phyloP scores from a whole-genome alignment of 2,113 vertebrate species.

The Todiramphus chloris region DNA sequence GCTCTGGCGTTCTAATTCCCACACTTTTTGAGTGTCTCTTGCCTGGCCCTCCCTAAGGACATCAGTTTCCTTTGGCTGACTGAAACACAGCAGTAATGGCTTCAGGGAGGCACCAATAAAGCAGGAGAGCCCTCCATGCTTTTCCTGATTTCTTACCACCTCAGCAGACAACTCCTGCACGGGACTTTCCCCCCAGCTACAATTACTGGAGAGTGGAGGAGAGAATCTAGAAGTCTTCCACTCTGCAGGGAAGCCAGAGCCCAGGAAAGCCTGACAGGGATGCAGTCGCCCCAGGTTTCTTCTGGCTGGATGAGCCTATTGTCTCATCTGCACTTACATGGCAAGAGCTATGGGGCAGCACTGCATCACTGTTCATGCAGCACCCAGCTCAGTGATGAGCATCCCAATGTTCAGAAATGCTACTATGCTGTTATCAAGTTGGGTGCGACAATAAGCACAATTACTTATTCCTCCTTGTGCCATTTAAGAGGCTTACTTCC shows the following conservation, averaged over 20 bases:
- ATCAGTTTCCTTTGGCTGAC: background rate
- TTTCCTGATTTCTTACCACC: background rate
- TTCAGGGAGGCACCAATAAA: background rate
- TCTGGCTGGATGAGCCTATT: background rate
- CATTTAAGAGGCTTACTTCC: background rate
- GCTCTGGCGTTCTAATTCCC: background rate
- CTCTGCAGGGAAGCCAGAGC: background rate
- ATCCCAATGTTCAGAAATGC: background rate
- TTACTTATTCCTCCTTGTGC: background rate
- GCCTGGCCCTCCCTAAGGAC: too few species aligned
- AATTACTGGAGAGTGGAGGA: background rate
- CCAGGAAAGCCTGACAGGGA: fast-evolving
- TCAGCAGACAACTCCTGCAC: background rate
- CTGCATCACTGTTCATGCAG: background rate
- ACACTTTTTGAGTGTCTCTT: background rate
- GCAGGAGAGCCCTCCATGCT: background rate
- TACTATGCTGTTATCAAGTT: background rate
- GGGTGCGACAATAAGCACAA: background rate
- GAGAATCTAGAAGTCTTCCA: background rate
- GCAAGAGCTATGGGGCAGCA: background rate
- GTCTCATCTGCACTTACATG: background rate
- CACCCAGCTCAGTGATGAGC: background rate
- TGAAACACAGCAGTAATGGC: fast-evolving
- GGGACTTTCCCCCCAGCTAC: background rate
- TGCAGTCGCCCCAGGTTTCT: fast-evolving